Base-by-base conservation (phyloP, 2,888 invertebrate genomes). In the Pollenia amentaria region DNA sequence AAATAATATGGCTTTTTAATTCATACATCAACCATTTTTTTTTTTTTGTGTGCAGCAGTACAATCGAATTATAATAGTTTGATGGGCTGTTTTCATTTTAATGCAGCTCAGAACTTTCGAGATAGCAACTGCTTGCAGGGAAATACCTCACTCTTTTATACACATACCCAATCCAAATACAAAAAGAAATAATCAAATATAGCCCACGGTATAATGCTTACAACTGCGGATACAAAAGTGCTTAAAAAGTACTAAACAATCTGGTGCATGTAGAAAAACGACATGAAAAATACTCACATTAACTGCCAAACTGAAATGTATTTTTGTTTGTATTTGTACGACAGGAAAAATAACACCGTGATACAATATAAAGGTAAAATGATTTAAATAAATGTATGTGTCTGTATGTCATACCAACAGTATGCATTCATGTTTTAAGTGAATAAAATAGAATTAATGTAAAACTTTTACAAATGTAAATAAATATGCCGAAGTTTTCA, bases 241-340 rank as follows among this genome's bases (percentile, higher is more conserved):
- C 84, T 84, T 84, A 42, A 70, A 84, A 84, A 84, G 77, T 73
- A 87, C 84, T 81, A 84, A 87, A 84, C 84, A 87, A 87, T 87
- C 80, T 84, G 84, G 73, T 81, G 67, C 73, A 87, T 83, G 75
- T 78, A 78, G 38, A 65, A 73, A 78, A 42, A 16, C 21, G 48
- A 9, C n/a, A 65, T 38, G 12, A 48, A 70, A 78, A 62, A 62
- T 12, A 21, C 44, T 44, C 57, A 40, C 11, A 14, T 18, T 75
- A 73, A 77, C 75, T 73, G 53, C 53, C 72, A 48, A 62, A 73
- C 57, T 73, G 64, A 65, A 65, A 69, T 78, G 65, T 84, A 78
- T 29, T 51, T 40, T 9, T 14, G 44, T 53, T 44, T 69, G 60
- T 44, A 18, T n/a, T n/a, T 72, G 64, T 55, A 18, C 51, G 53